Base-by-base conservation (phyloP, 2,113 vertebrate genomes). In the Cyprinodon variegatus region DNA sequence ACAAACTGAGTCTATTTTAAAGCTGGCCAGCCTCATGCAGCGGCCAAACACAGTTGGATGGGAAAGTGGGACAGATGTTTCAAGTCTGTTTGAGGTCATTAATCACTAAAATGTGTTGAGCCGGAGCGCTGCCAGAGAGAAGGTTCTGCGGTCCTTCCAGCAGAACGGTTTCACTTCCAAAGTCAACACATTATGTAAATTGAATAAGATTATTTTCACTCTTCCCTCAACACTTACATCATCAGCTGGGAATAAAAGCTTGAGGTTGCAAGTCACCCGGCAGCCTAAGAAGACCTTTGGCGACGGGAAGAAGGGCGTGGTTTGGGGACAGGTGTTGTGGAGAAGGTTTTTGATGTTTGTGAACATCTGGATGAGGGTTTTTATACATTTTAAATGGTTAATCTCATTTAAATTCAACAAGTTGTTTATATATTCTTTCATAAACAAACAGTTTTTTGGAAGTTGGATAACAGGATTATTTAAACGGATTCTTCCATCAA, bases 121-220 rank as follows among this genome's bases (percentile, higher is more conserved):
- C 20, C 69, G 77, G 61, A 79, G 69, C 50, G 88, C 82, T 90
- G 91, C 89, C 88, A 92, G 66, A 69, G 72, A 87, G 83, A 76
- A 83, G 70, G 72, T 45, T 76, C 64, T 82, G 82, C 72, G 59
- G 73, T 82, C 77, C 65, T 77, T 90, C 83, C 83, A 88, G 84
- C 85, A 64, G 79, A 91, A 70, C 7, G 60, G 70, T 82, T 74
- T 83, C 65, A 0, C 17, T 90, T 92, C 90, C 91, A 93, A 92
- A 91, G 89, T 91, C 89, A 93, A 91, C 90, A 93, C 87, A 92
- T 93, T 92, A 92, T 91, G 86, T 88, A 90, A 88, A 93, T 91
- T 87, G 66, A 89, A 87, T 88, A 68, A 82, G 81, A 90, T 90
- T 70, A 80, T 87, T 91, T 89, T 86, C 57, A 17, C 83, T 89